phyloP scores from a whole-genome alignment of 2,113 vertebrate genomes.

The Anhinga rufa region DNA sequence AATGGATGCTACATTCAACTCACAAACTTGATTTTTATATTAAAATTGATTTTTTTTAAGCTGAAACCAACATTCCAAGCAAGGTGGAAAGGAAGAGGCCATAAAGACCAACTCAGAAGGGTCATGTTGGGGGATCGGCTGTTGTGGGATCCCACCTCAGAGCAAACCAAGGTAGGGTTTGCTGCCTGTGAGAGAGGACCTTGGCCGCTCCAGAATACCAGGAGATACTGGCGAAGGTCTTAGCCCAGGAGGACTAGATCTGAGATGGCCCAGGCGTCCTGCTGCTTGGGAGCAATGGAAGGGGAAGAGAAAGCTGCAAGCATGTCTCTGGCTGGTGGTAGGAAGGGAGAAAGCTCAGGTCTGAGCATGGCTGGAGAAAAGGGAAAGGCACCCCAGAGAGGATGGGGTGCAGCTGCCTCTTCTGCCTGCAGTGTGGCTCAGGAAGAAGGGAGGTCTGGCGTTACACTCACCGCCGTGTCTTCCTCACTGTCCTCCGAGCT shows the following conservation, averaged over 20 bases:
- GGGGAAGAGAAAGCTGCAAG: neutral
- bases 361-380: neutral
- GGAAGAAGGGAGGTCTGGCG: neutral
- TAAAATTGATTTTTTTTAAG: neutral
- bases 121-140: rapidly evolving
- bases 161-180: neutral
- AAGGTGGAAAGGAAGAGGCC: neutral
- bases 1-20: neutral
- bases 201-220: neutral
- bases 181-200: neutral
- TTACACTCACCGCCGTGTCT: conserved; percentile 54
- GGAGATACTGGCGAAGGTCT: neutral
- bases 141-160: neutral
- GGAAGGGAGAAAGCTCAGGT: neutral
- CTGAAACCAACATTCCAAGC: neutral
- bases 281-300: neutral
- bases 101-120: neutral
- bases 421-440: neutral
- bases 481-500: conserved; percentile 68
- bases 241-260: neutral
- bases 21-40: neutral
- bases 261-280: neutral
- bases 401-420: neutral
- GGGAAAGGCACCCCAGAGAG: neutral
- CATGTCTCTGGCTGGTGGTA: neutral